A percentile compares a stretch with the other conserved stretches of the same genome.
These are phyloP conservation scores for Drosophila sturtevanti DNA, from an alignment of 1,140 invertebrate species.

Conservation along the genomic window DNA sequence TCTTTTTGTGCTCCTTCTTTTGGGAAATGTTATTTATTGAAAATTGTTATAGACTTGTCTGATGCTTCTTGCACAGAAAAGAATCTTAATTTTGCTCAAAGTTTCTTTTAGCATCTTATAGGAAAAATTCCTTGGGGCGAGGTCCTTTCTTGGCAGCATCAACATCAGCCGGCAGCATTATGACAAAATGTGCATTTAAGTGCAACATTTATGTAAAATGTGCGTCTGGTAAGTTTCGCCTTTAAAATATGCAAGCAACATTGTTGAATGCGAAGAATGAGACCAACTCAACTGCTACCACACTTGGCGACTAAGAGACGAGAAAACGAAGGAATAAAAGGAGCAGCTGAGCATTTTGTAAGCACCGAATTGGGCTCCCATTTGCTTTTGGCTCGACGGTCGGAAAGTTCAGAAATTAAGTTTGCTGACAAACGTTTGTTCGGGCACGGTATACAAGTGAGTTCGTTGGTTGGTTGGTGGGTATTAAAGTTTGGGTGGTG, in stretches of 20 bases:
- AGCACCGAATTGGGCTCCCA: slow-evolving; percentile 57
- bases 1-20: neutral
- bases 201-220: slow-evolving; percentile 80
- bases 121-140: slow-evolving; percentile 47
- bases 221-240: slow-evolving; percentile 75
- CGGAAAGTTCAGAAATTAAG: slow-evolving; percentile 80
- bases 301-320: slow-evolving; percentile 29
- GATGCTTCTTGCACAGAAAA: slow-evolving; percentile 29
- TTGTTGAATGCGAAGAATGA: slow-evolving; percentile 5
- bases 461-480: neutral
- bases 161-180: slow-evolving; percentile 51
- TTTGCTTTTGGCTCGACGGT: slow-evolving; percentile 51
- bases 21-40: slow-evolving; percentile 73
- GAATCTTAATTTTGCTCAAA: slow-evolving; percentile 70
- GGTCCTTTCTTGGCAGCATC: slow-evolving; percentile 14
- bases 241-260: slow-evolving; percentile 72
- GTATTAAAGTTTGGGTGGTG: neutral
- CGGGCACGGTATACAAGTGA: slow-evolving; percentile 7
- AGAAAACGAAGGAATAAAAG: slow-evolving; percentile 52
- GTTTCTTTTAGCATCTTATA: neutral
- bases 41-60: slow-evolving; percentile 70
- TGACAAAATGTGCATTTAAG: slow-evolving; percentile 80
- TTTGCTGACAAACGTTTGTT: slow-evolving; percentile 79
- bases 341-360: slow-evolving; percentile 72
- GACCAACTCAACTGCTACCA: neutral